A percentile compares a stretch with the other conserved stretches of the same genome.
Conservation (phyloP, 2,888 invertebrate species). For the Yponomeuta plumbellus region DNA sequence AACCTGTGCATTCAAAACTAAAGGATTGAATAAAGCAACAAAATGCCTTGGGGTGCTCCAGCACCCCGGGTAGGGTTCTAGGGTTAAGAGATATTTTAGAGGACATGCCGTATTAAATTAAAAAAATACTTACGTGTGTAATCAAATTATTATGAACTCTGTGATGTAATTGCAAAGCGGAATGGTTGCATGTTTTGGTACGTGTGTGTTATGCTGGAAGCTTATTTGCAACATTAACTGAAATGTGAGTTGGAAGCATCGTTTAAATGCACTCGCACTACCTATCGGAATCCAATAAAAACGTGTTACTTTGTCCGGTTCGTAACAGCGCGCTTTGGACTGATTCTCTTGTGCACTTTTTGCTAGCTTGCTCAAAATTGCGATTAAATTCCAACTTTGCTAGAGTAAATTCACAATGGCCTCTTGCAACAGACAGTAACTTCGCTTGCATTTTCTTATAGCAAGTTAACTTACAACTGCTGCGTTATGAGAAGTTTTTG, state of each 20-base stretch:
- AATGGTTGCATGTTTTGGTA: background rate
- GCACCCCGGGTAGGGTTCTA: no score
- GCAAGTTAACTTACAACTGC: slow-evolving; percentile 9
- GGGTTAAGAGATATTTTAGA: no score
- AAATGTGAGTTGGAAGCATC: background rate
- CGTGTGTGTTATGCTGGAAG: background rate
- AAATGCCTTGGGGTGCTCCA: no score
- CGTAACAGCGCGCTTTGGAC: slow-evolving; percentile 35
- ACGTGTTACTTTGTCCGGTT: slow-evolving; percentile 25
- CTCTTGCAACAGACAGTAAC: slow-evolving; percentile 14
- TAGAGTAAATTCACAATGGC: slow-evolving; percentile 15
- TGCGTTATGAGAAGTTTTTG: background rate
- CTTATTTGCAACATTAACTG: background rate
- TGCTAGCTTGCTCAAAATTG: slow-evolving; percentile 43
- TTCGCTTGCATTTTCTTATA: slow-evolving; percentile 16
- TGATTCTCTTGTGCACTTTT: slow-evolving; percentile 48
- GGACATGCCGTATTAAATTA: no score
- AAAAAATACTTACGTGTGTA: no score
- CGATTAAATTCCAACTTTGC: slow-evolving; percentile 35
- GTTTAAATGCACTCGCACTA: background rate
- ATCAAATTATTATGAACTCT: no score
- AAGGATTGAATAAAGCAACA: no score
- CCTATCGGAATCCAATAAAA: slow-evolving; percentile 12
- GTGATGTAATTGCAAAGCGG: no score
- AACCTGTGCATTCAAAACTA: no score